A percentile compares a stretch with the other conserved stretches of the same genome.
phyloP scores from a whole-genome alignment of 1,140 invertebrate genomes.

The Drosophila punjabiensis region DNA sequence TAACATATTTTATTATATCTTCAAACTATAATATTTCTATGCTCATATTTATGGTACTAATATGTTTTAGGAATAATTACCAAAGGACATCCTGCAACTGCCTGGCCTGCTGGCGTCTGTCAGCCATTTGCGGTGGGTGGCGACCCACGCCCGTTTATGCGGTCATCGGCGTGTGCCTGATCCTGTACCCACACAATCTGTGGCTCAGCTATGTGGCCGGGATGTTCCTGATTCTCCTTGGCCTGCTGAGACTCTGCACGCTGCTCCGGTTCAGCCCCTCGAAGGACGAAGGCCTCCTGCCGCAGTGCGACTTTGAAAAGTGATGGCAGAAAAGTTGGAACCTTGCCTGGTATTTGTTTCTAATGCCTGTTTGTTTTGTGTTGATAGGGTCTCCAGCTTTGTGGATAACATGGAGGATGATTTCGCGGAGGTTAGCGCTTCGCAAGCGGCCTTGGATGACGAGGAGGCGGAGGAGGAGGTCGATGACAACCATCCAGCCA shows the following conservation, averaged over 20 bases:
- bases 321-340: slow-evolving; percentile 39
- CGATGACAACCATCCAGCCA: slow-evolving; percentile 41
- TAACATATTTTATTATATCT: neutral
- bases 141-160: slow-evolving; percentile 74
- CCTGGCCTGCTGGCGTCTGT: slow-evolving; percentile 65
- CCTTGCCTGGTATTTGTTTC: slow-evolving; percentile 27
- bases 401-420: slow-evolving; percentile 75
- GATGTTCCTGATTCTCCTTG: slow-evolving; percentile 71
- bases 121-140: slow-evolving; percentile 68
- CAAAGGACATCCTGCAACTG: slow-evolving; percentile 50
- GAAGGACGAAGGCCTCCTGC: slow-evolving; percentile 79
- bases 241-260: slow-evolving; percentile 69
- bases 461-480: slow-evolving; percentile 67
- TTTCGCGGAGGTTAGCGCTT: slow-evolving; percentile 62
- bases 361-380: slow-evolving; percentile 46
- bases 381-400: slow-evolving; percentile 72
- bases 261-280: slow-evolving; percentile 60
- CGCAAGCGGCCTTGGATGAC: slow-evolving; percentile 62
- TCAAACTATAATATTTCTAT: neutral
- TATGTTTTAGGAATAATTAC: slow-evolving; percentile 69
- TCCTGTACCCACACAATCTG: slow-evolving; percentile 81
- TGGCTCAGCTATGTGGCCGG: slow-evolving; percentile 84
- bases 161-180: slow-evolving; percentile 67
- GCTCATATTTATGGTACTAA: slow-evolving; percentile 19
- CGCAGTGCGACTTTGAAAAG: slow-evolving; percentile 83